Base-by-base conservation (phyloP, 2,113 vertebrate genomes). In the Pollimyrus isidori region DNA sequence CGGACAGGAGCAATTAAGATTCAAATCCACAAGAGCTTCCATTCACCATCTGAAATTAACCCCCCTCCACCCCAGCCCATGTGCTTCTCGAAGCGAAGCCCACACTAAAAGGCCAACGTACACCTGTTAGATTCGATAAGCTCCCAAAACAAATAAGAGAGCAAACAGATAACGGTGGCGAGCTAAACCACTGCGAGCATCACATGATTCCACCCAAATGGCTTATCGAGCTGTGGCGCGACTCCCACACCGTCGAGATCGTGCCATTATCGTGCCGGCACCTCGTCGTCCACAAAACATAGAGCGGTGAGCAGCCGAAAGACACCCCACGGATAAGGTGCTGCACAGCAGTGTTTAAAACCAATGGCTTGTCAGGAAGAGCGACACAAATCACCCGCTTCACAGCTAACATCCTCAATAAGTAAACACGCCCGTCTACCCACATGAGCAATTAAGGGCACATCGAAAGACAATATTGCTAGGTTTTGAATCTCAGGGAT, bases 91-190 rank as follows among this genome's bases (percentile, higher is more conserved):
- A 26, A 86, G 15, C 62, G 10, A 6, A 46, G 26, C 35, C 30
- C 9, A 26, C 15, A 42, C 56, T 69, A 45, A 89, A 86, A 76
- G 85, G 85, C 84, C 48, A 69, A 52, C 48, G 23, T 90, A 23
- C 48, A 87, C 89, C 85, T 90, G 89, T 50, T 90, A 26, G 45
- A 76, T 87, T 90, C 52, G 89, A 87, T 90, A 89, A 89, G 56
- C 19, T 58, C 56, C 11, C 56, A 46, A 62, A 89, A 69, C 56
- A 89, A 89, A 89, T 45, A 89, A 73, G 56, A 69, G 46, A 73
- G 56, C 84, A 89, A 89, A 89, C 56, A 65, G 83, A 73, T 52
- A 35, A 39, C 69, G 4, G 69, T 3, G 21, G 65, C 26, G 7
- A 89, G 65, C 48, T 7, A 82, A 49, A 89, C 76, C 73, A 39